Base-by-base conservation (phyloP, 2,797 vertebrate species). In the Helarctos malayanus region DNA sequence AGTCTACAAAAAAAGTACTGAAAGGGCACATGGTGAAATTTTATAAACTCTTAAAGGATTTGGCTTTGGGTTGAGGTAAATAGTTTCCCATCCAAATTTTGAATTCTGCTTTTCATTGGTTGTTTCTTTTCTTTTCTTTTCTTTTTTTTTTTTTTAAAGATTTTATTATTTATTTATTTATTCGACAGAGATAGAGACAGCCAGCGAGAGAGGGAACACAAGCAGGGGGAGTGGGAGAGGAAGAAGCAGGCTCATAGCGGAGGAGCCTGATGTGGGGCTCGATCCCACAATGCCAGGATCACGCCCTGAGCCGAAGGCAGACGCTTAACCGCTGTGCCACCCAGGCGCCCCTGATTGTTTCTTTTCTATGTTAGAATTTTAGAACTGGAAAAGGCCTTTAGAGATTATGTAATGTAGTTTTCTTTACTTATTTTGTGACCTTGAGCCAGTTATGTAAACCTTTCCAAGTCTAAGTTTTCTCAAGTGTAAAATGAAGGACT, bases 101-200 rank as follows among this genome's bases (percentile, higher is more conserved):
- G 61, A 91, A 96, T 91, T 91, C 76, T 89, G 14, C 59, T 68
- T 94, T 82, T 94, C 49, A 92, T 92, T 89, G n/a, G 57, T 80
- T 97, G 5, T 90, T 75, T 95, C 57, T 95, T 94, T 54, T 92
- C 45, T 89, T 35, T 38, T 38, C 35, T 38, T 38, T 38, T 38
- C 3, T 38, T 38, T 38, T 38, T 38, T 38, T 35, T 38, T 38
- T 38, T 38, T 38, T 38, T 38, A 38, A 38, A 38, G 35, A 38
- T 38, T 38, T 38, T 38, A 38, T 38, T 38, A 38, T 38, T 38
- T 38, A 38, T 38, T 38, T 38, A 38, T 38, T 38, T 38, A 38
- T 38, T 38, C 35, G 35, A 38, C 35, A 38, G 35, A 38, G 35
- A 38, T 38, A 38, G 35, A 38, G 35, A 38, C 35, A 38, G 35